Base-by-base conservation (phyloP, 2,113 vertebrate genomes). In the Procavia capensis region DNA sequence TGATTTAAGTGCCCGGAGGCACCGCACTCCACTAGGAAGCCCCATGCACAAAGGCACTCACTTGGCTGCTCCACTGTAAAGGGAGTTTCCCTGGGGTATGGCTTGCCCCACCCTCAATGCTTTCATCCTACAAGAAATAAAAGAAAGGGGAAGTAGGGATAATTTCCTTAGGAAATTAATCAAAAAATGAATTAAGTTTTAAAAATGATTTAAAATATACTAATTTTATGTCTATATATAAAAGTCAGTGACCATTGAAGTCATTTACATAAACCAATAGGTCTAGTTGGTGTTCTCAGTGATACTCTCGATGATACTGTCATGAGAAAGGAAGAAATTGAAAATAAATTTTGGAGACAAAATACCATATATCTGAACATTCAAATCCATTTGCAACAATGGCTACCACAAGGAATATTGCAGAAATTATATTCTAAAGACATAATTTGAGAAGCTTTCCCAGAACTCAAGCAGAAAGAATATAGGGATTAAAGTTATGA, bases 271-370 rank as follows among this genome's bases (percentile, higher is more conserved):
- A 83, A 93, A 95, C 64, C 36, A n/a, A 72, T 72, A 54, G 17
- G 5, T 75, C 43, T 91, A 34, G 9, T 61, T 70, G 57, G 31
- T 76, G 64, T 87, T 36, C 29, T 84, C 31, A 90, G 11, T 78
- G 79, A n/a, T n/a, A n/a, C n/a, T n/a, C n/a, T n/a, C n/a, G n/a
- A 68, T 88, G 13, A 70, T 70, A 31, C 17, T 80, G 64, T 83
- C 59, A 72, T 7, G 22, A 95, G 39, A 75, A 92, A 93, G 27
- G 54, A 84, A 84, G 43, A 74, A 70, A 24, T 3, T 84, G 20
- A 94, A 97, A 91, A 87, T 83, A 54, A 82, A n/a, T 50, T 95
- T 79, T 17, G 36, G 6, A 63, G 39, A 41, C 34, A 88, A 83
- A 94, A 75, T 43, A 70, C 10, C 29, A 25, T 64, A 41, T 80